A percentile compares a stretch with the other conserved stretches of the same genome.
Evolutionary conservation across 2,888 invertebrate species (phyloP).

Genomic region (Scaptomyza polygonia): DNA sequence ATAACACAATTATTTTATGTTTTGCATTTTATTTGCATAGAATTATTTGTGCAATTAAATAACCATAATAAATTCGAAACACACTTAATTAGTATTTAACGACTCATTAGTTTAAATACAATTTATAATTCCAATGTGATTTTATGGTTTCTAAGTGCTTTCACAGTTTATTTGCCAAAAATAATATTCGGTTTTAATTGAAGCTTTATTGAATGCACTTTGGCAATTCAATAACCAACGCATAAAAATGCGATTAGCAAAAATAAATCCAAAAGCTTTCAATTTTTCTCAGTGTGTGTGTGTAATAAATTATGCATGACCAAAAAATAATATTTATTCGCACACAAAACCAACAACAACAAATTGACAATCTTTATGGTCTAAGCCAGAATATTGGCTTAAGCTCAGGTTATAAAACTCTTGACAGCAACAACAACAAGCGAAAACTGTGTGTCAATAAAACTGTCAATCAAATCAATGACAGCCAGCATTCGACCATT

Average conservation of each 20-base stretch:
- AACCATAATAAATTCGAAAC: not conserved
- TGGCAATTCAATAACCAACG: slow-evolving; percentile 15
- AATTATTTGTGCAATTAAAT: not conserved
- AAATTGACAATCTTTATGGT: slow-evolving; percentile 46
- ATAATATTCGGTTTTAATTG: not conserved
- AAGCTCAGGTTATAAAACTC: slow-evolving; percentile 70
- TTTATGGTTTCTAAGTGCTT: not conserved
- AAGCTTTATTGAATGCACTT: not conserved
- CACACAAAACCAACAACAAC: slow-evolving; percentile 29
- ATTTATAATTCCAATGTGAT: not conserved
- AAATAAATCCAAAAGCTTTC: slow-evolving; percentile 16
- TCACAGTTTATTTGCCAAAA: not conserved
- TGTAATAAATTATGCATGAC: slow-evolving; percentile 41
- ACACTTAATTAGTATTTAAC: too few relatives aligned
- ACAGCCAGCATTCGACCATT: slow-evolving; percentile 60
- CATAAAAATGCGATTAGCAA: slow-evolving; percentile 14
- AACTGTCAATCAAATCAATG: slow-evolving; percentile 80
- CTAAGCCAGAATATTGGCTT: slow-evolving; percentile 53
- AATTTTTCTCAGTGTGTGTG: slow-evolving; percentile 39
- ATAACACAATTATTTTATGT: not conserved
- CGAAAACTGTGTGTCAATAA: slow-evolving; percentile 73
- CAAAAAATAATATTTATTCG: slow-evolving; percentile 17
- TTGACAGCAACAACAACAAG: slow-evolving; percentile 37
- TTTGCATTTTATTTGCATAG: not conserved
- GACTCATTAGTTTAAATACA: not conserved